Evolutionary conservation across 2,888 invertebrate species (phyloP).

Genomic region (Diaprepes abbreviatus): DNA sequence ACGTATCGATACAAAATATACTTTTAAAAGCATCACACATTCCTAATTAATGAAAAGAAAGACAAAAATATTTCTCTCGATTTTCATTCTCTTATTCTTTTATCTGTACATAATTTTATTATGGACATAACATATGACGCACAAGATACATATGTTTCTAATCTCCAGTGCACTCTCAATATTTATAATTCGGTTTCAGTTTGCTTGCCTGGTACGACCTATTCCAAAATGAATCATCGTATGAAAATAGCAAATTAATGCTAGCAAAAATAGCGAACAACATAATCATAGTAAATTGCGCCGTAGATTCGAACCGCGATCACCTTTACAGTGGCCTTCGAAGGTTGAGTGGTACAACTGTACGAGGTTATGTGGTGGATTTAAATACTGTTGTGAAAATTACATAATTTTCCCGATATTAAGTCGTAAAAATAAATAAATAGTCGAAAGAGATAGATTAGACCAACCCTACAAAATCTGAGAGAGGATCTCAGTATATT

Average conservation of each 20-base stretch:
- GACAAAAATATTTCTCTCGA: too few species aligned
- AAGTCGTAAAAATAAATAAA: too few species aligned
- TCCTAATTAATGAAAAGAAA: too few species aligned
- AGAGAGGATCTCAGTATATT: too few species aligned
- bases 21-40: too few species aligned
- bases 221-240: conserved; percentile 31
- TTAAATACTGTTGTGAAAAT: conserved; percentile 15
- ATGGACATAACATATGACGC: too few species aligned
- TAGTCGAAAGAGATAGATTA: too few species aligned
- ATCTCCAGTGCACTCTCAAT: not conserved
- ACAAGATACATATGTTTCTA: not conserved
- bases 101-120: too few species aligned
- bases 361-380: not conserved
- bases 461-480: too few species aligned
- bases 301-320: conserved; percentile 31
- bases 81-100: too few species aligned
- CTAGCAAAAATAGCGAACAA: conserved; percentile 27
- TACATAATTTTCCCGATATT: not conserved
- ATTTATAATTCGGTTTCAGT: not conserved
- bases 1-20: too few species aligned
- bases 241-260: conserved; percentile 36
- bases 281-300: conserved; percentile 26
- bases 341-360: conserved; percentile 23
- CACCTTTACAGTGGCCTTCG: conserved; percentile 38
- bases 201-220: conserved; percentile 24